These are phyloP conservation scores for Diglossa cyanea DNA, from an alignment of 2,797 vertebrate species.

Conservation along the genomic window DNA sequence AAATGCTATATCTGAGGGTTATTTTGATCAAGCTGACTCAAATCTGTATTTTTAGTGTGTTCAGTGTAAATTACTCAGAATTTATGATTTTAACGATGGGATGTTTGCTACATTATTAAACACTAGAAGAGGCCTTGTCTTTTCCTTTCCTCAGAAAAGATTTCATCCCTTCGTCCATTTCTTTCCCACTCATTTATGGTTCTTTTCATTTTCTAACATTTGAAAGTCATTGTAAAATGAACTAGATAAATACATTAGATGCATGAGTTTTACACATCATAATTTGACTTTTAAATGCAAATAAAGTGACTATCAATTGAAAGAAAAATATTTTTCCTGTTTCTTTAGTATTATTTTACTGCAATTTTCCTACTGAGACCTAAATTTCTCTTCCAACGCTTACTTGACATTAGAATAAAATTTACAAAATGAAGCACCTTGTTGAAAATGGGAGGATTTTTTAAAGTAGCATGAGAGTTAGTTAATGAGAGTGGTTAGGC, in stretches of 20 bases:
- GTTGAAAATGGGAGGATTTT: background rate
- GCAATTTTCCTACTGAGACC: conserved; percentile 19
- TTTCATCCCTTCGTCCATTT: background rate
- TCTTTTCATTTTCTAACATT: conserved; percentile 28
- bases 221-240: conserved; percentile 23
- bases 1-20: conserved; percentile 45
- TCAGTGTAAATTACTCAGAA: conserved; percentile 58
- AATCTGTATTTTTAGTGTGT: conserved; percentile 69
- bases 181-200: background rate
- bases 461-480: background rate
- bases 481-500: background rate
- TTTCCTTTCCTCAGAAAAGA: background rate
- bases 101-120: conserved; percentile 26
- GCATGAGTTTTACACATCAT: background rate
- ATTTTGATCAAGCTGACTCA: conserved; percentile 67
- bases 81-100: conserved; percentile 35
- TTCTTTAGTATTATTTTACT: conserved; percentile 39
- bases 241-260: conserved; percentile 2
- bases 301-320: background rate
- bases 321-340: conserved; percentile 15
- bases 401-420: conserved; percentile 43
- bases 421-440: background rate
- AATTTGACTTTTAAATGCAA: conserved; percentile 40
- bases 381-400: conserved; percentile 19
- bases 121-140: background rate